Percentiles rank a stretch among this genome's conserved stretches.
phyloP scores from a whole-genome alignment of 2,888 invertebrate species.

The Sarcophaga caerulescens region DNA sequence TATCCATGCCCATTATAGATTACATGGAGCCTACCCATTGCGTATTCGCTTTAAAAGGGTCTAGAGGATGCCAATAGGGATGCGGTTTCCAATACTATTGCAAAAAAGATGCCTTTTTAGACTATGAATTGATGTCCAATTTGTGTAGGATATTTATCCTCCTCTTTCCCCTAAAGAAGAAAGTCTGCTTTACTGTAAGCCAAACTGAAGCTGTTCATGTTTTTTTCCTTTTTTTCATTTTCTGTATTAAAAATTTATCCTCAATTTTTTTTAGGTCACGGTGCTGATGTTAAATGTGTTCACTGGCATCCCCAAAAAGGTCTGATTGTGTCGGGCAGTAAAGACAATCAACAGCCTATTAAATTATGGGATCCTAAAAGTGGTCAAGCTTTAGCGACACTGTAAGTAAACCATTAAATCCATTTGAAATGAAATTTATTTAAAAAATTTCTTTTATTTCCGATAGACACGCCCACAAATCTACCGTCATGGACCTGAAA shows the following conservation, averaged over 20 bases:
- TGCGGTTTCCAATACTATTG: too few relatives aligned
- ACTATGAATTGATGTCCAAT: too few relatives aligned
- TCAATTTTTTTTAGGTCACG: conserved; percentile 86
- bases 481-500: conserved; percentile 99
- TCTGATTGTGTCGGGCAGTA: conserved; percentile 98
- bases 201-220: too few relatives aligned
- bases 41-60: too few relatives aligned
- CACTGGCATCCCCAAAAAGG: conserved; percentile 99
- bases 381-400: conserved; percentile 95
- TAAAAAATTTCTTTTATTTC: neutral
- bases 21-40: too few relatives aligned
- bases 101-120: too few relatives aligned
- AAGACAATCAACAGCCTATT: conserved; percentile 99
- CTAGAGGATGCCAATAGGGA: too few relatives aligned
- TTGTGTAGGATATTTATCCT: too few relatives aligned
- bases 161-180: too few relatives aligned
- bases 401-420: conserved; percentile 83
- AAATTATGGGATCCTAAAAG: conserved; percentile 99
- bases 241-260: neutral
- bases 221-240: neutral
- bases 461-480: conserved; percentile 97
- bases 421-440: neutral
- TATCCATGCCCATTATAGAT: too few relatives aligned
- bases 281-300: conserved; percentile 99
- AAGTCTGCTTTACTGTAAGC: too few relatives aligned